phyloP scores from a whole-genome alignment of 2,797 vertebrate genomes.

The Helicolenus hilgendorfi region DNA sequence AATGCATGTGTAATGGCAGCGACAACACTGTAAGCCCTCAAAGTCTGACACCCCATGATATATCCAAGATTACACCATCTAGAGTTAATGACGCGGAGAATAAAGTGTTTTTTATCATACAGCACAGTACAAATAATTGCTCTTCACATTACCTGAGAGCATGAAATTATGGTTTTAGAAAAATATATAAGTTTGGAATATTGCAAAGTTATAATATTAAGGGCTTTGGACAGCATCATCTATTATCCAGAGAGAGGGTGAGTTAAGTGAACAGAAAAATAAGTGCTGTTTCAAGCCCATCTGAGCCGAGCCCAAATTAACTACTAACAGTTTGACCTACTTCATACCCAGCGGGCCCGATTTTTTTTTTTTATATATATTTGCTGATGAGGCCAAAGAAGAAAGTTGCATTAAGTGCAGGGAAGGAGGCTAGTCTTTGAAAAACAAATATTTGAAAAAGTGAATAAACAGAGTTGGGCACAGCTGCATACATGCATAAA shows the following conservation, averaged over 20 bases:
- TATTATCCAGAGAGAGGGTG: constrained; percentile 68
- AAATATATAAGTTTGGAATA: constrained; percentile 50
- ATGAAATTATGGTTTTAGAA: constrained; percentile 32
- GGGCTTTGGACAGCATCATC: constrained; percentile 61
- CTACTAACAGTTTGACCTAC: constrained; percentile 84
- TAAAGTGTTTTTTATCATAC: constrained; percentile 31
- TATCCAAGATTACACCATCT: constrained; percentile 49
- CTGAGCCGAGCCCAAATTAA: constrained; percentile 76
- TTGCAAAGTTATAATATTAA: constrained; percentile 64
- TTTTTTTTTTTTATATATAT: constrained; percentile 71
- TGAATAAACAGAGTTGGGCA: constrained; percentile 58
- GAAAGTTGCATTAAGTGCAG: constrained; percentile 72
- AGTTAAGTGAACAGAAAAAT: constrained; percentile 74
- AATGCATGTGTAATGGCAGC: constrained; percentile 22
- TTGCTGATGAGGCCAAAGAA: constrained; percentile 87
- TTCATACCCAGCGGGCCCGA: constrained; percentile 77
- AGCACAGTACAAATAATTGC: constrained; percentile 56
- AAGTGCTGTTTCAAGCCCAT: constrained; percentile 73
- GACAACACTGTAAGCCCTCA: constrained; percentile 12
- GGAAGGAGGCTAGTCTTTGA: constrained; percentile 72
- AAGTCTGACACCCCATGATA: constrained; percentile 53
- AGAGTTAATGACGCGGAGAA: constrained; percentile 44
- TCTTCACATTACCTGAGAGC: constrained; percentile 58
- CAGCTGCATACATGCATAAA: constrained; percentile 31
- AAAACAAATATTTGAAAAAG: constrained; percentile 75